Evolutionary conservation across 2,888 invertebrate species (phyloP), one percentile per base, ranked within the genome.

Genomic region (Folsomia manolachei): DNA sequence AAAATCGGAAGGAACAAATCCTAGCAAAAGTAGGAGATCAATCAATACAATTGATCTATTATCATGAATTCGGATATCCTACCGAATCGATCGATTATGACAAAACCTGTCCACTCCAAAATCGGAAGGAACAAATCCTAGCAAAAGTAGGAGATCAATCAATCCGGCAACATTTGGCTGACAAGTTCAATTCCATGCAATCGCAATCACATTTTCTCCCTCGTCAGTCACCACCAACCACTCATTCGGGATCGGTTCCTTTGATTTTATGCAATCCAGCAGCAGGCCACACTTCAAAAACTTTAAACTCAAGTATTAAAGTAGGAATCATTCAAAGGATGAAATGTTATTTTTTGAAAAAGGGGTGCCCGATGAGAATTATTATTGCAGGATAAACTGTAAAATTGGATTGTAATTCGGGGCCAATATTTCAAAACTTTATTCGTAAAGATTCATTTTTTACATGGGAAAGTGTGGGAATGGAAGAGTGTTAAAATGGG

Each of bases 121-220:
- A 39, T 39, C 39, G 39, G 39, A 39, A 39, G 39, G n/a, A n/a
- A n/a, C 39, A 39, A 39, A 39, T 14, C 39, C 39, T 4, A 39
- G 14, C 14, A 39, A 39, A 56, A 19, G n/a, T 56, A 14, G n/a
- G 56, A 56, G 71, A 71, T 71, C 71, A 61, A 71, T 71, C 71
- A 71, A 65, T 51, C 39, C 39, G 56, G 25, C 21, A 2, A 11
- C 63, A 60, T 26, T 9, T 27, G 53, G 25, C 64, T 52, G 70
- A 70, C 70, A 70, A 39, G 39, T 39, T 39, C 7, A 39, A 39
- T 39, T n/a, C n/a, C n/a, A n/a, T n/a, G n/a, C n/a, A n/a, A n/a
- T n/a, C n/a, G 39, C 4, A 39, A 39, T 14, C 4, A 9, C 64
- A 71, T 71, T 71, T 71, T 71, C 71, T 71, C 71, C 71, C 71